Evolutionary conservation across 1,140 invertebrate genomes (phyloP), one percentile per base, ranked within the genome.

Genomic region (Mizuhopecten yessoensis): DNA sequence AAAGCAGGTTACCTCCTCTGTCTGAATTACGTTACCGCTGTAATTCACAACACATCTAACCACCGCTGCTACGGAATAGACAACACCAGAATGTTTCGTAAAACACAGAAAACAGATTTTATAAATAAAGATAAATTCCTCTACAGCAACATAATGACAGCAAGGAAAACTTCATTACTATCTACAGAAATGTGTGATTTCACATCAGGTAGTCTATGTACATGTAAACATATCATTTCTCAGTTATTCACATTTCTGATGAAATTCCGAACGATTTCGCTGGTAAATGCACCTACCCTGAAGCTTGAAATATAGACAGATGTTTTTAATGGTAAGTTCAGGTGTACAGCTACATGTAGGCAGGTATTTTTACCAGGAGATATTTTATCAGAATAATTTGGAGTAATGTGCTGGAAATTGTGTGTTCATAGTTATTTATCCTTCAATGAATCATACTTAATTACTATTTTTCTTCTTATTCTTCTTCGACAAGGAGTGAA

Each of bases 41-140:
- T 75, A 75, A 75, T 75, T 75, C 23, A 75, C 29, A 9, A 23
- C 57, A 75, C 57, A 75, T 75, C n/a, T 75, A 75, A 75, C 57
- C n/a, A 0, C 9, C 17, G 11, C 57, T 75, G 29, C n/a, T n/a
- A n/a, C n/a, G n/a, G n/a, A n/a, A n/a, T n/a, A 75, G 5, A 7
- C n/a, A 75, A 75, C 57, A 75, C 17, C n/a, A 75, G 45, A 15
- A 57, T 57, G 57, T 75, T 29, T 29, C 23, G 5, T 75, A n/a
- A 29, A 29, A 75, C n/a, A 75, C 9, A 29, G 5, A 75, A n/a
- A 75, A 75, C n/a, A 75, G 23, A 75, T 29, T 75, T 75, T 29
- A 75, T n/a, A 75, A 75, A 75, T 75, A 15, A 57, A 15, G 7
- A 23, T 7, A 29, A n/a, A 75, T 17, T 29, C 17, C 5, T 75